Conservation (phyloP, 2,888 invertebrate genomes). For the Lomographa bimaculata region DNA sequence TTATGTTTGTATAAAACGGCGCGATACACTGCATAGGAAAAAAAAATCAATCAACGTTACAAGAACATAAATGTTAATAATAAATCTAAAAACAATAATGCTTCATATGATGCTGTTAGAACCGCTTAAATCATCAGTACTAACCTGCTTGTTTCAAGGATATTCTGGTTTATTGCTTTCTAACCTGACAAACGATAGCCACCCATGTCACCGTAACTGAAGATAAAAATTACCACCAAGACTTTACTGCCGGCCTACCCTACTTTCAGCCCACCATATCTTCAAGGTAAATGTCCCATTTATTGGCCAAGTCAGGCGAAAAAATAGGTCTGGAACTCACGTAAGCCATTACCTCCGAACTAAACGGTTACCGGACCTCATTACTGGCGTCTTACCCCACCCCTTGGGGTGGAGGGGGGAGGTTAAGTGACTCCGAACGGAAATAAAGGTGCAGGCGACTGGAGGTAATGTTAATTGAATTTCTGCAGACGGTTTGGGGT, state of each 20-base stretch:
- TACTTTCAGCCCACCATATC: conserved; percentile 22
- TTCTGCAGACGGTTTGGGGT: conserved; percentile 75
- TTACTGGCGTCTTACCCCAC: conserved; percentile 70
- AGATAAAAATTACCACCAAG: no score
- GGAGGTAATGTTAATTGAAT: conserved; percentile 85
- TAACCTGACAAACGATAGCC: no score
- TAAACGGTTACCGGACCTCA: conserved; percentile 82
- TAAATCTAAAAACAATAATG: no score
- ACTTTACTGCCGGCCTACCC: conserved; percentile 14
- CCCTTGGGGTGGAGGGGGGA: conserved; percentile 38
- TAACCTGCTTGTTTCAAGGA: no score
- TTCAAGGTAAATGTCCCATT: conserved; percentile 36
- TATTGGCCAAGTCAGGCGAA: conserved; percentile 39
- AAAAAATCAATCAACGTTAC: no score
- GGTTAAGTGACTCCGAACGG: conserved; percentile 82
- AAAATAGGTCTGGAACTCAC: conserved; percentile 59
- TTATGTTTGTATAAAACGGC: no score
- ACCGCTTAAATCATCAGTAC: no score
- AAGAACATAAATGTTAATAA: no score
- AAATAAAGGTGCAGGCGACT: conserved; percentile 84
- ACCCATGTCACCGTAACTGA: no score
- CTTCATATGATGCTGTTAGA: no score
- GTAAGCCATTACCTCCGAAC: conserved; percentile 79
- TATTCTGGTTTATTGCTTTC: no score
- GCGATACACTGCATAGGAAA: no score